Conservation (phyloP, 2,888 invertebrate species). For the Brachylomia viminalis region DNA sequence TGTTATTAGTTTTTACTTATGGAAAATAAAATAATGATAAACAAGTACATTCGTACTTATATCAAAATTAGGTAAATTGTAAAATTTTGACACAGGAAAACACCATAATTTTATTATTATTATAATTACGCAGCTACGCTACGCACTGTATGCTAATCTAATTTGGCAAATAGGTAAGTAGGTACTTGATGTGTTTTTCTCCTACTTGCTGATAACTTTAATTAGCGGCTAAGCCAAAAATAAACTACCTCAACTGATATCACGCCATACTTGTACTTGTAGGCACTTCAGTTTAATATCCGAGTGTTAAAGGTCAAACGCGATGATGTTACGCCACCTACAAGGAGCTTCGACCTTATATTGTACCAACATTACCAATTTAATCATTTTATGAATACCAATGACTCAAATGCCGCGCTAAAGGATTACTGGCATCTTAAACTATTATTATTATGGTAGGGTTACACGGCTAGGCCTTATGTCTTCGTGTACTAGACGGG, state of each 20-base stretch:
- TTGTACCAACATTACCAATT: conserved; percentile 31
- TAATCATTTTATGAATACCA: conserved; percentile 57
- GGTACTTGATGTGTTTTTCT: conserved; percentile 6
- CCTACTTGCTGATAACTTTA: neutral
- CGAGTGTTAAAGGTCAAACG: conserved; percentile 47
- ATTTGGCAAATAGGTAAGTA: neutral
- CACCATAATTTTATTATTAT: neutral
- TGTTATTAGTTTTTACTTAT: neutral
- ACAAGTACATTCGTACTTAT: neutral
- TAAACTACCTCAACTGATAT: conserved; percentile 51
- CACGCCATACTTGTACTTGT: conserved; percentile 28
- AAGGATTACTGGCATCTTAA: conserved; percentile 26
- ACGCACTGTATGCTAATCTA: neutral
- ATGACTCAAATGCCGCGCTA: conserved; percentile 49
- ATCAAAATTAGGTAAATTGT: neutral
- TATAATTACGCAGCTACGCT: neutral
- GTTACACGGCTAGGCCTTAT: neutral
- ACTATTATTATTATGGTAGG: conserved; percentile 11
- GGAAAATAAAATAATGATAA: neutral
- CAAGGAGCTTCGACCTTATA: conserved; percentile 62
- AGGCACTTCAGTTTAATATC: conserved; percentile 45
- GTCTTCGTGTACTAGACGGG: too few species aligned
- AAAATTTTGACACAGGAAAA: neutral
- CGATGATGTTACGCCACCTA: conserved; percentile 38
- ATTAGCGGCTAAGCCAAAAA: conserved; percentile 1